Percentiles rank a stretch among this genome's conserved stretches.
phyloP scores from a whole-genome alignment of 2,888 invertebrate species.

The Catocala nupta region DNA sequence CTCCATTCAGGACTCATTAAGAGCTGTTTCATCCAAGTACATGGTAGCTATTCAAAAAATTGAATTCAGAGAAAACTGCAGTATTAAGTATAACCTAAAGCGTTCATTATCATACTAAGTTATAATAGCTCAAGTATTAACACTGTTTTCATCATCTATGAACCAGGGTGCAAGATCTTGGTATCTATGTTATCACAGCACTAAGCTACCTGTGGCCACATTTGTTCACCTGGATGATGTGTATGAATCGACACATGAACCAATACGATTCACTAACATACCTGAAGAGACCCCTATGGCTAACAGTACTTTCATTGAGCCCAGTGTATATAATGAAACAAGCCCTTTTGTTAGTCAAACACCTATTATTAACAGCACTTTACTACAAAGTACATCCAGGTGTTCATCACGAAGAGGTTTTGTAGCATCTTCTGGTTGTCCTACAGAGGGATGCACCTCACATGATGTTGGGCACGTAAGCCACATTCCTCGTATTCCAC shows the following conservation, averaged over 20 bases:
- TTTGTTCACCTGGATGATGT: slow-evolving; percentile 77
- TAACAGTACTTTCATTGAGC: slow-evolving; percentile 61
- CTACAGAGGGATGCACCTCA: slow-evolving; percentile 38
- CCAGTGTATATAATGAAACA: slow-evolving; percentile 42
- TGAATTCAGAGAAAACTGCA: slow-evolving; percentile 74
- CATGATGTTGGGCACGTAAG: slow-evolving; percentile 73
- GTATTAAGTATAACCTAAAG: slow-evolving; percentile 55
- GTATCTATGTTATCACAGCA: slow-evolving; percentile 81
- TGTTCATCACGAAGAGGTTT: slow-evolving; percentile 20
- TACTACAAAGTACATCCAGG: slow-evolving; percentile 18
- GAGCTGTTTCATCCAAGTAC: slow-evolving; percentile 66
- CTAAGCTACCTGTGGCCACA: slow-evolving; percentile 73
- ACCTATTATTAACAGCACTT: slow-evolving; percentile 17
- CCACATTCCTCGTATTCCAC: slow-evolving; percentile 77
- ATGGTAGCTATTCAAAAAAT: slow-evolving; percentile 72
- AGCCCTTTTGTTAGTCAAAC: slow-evolving; percentile 38
- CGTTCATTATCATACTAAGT: slow-evolving; percentile 61
- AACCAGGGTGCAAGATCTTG: slow-evolving; percentile 78
- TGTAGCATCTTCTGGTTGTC: slow-evolving; percentile 9
- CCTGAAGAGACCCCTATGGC: slow-evolving; percentile 62
- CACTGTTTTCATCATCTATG: slow-evolving; percentile 59
- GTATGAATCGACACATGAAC: slow-evolving; percentile 44
- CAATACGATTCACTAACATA: slow-evolving; percentile 44
- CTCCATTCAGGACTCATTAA: slow-evolving; percentile 67
- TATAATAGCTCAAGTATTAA: slow-evolving; percentile 56